phyloP scores from a whole-genome alignment of 2,888 invertebrate species.

The Graphium colonna region DNA sequence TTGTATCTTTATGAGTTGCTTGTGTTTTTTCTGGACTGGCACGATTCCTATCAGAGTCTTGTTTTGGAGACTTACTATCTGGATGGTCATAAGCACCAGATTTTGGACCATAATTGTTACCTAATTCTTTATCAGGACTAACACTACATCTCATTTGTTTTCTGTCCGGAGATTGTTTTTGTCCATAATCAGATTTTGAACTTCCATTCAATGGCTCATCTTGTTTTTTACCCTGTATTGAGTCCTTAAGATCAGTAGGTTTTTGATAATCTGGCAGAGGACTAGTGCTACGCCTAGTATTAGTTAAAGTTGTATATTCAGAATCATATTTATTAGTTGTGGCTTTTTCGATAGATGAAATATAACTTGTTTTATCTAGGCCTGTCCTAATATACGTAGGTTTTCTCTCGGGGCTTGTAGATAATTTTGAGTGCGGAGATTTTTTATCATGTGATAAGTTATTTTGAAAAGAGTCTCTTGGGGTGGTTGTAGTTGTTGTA shows the following conservation, averaged over 20 bases:
- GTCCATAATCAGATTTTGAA: slow-evolving; percentile 10
- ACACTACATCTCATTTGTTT: background rate
- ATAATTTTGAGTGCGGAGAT: background rate
- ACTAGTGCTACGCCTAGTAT: slow-evolving; percentile 5
- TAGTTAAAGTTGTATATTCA: background rate
- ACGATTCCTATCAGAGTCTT: slow-evolving; percentile 21
- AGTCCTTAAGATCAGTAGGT: slow-evolving; percentile 30
- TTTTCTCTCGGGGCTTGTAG: slow-evolving; percentile 15
- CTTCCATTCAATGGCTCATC: too few relatives aligned
- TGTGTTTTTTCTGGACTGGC: slow-evolving; percentile 38
- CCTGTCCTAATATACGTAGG: background rate
- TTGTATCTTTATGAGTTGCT: background rate
- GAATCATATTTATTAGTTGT: slow-evolving; percentile 2
- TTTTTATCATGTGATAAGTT: background rate
- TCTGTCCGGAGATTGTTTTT: slow-evolving; percentile 34
- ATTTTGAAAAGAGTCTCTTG: background rate
- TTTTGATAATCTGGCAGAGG: slow-evolving; percentile 15
- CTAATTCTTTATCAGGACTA: slow-evolving; percentile 4
- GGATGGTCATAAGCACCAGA: slow-evolving; percentile 1
- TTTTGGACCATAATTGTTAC: background rate
- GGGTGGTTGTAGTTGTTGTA: background rate
- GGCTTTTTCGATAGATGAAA: background rate
- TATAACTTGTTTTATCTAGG: background rate
- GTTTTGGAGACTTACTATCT: slow-evolving; percentile 36
- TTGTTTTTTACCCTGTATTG: too few relatives aligned